Evolutionary conservation across 92 coral and sea anemone species (phyloP).

Genomic region (Porites divaricata): DNA sequence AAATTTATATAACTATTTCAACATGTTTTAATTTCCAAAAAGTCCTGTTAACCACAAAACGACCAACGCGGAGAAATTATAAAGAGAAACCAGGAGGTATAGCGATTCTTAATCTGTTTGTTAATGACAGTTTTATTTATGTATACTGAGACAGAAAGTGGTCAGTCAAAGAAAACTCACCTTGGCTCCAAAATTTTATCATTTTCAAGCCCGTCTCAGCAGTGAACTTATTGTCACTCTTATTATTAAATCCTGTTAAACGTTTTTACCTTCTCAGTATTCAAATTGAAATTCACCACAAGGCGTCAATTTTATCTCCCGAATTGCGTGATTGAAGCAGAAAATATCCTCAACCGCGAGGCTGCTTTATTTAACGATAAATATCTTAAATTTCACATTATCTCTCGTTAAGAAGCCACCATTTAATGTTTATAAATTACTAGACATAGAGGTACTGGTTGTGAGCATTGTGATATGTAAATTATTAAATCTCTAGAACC

Average conservation of each 20-base stretch:
- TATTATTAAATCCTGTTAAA: conserved; percentile 1
- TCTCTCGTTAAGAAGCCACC: conserved; percentile 9
- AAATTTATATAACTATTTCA: too few relatives aligned
- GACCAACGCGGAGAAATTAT: too few relatives aligned
- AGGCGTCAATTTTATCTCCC: background rate
- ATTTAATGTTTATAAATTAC: background rate
- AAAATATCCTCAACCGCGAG: background rate
- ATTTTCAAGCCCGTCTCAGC: background rate
- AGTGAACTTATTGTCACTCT: background rate
- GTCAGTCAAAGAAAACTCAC: conserved; percentile 3
- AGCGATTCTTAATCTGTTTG: too few relatives aligned
- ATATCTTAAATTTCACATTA: background rate
- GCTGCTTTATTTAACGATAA: background rate
- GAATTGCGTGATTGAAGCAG: background rate
- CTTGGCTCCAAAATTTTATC: conserved; percentile 4
- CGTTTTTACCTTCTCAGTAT: background rate
- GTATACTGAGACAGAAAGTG: background rate
- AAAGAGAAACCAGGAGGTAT: too few relatives aligned
- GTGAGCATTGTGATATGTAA: conserved; percentile 1
- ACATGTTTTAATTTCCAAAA: too few relatives aligned
- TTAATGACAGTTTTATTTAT: too few relatives aligned
- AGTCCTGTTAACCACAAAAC: too few relatives aligned
- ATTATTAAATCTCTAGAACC: conserved; percentile 4
- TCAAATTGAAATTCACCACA: conserved; percentile 9
- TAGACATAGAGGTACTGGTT: background rate